These are phyloP conservation scores for Ochotona curzoniae DNA, from an alignment of 2,113 vertebrate genomes.

Conservation along the genomic window DNA sequence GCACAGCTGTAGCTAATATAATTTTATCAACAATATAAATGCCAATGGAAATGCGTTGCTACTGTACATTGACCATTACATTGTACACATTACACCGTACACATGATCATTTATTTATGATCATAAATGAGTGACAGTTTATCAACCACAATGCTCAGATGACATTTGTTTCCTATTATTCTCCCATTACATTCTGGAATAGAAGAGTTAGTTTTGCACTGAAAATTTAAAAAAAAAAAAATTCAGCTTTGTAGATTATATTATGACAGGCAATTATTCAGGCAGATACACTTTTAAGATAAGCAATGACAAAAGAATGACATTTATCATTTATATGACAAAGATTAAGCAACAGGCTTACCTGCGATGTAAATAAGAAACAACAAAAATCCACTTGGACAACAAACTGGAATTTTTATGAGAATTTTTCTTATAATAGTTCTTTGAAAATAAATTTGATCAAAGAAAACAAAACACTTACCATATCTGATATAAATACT, in stretches of 20 bases:
- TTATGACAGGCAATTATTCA: constrained; percentile 63
- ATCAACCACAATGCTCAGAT: constrained; percentile 40
- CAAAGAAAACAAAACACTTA: constrained; percentile 69
- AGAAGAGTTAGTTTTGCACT: constrained; percentile 41
- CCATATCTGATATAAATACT: constrained; percentile 43
- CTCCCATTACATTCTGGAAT: not conserved
- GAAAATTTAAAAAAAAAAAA: constrained; percentile 68
- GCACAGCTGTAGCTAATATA: constrained; percentile 39
- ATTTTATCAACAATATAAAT: constrained; percentile 41
- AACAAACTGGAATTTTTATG: constrained; percentile 25
- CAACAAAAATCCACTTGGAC: constrained; percentile 65
- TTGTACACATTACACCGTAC: constrained; percentile 26
- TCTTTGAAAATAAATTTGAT: constrained; percentile 53
- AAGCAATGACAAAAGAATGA: constrained; percentile 63
- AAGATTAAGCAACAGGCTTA: constrained; percentile 58
- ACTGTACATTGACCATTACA: constrained; percentile 36
- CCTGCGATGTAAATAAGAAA: constrained; percentile 50
- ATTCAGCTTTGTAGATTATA: constrained; percentile 53
- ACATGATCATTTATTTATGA: not conserved
- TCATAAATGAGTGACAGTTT: constrained; percentile 34
- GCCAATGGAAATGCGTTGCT: constrained; percentile 64
- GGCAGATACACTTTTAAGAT: constrained; percentile 64
- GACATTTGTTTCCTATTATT: constrained; percentile 67
- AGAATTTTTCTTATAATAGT: constrained; percentile 60
- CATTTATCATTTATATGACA: constrained; percentile 63